Percentiles rank a stretch among this genome's conserved stretches.
Evolutionary conservation across 2,888 invertebrate genomes (phyloP).

Genomic region (Athetis lepigone): DNA sequence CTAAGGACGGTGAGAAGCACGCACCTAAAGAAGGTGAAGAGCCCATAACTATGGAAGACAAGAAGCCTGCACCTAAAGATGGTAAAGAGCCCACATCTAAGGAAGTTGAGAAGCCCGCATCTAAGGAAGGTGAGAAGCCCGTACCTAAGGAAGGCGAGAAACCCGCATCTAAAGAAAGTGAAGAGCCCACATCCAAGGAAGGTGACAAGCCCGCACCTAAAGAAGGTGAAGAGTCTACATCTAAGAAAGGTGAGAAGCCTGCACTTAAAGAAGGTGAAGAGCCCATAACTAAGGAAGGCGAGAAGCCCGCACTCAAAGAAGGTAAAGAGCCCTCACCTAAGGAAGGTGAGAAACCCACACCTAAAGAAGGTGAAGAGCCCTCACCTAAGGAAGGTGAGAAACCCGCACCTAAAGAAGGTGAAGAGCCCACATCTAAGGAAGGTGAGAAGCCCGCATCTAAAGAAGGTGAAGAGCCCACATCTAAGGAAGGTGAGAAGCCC

Average conservation of each 20-base stretch:
- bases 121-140: background rate
- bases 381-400: background rate
- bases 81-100: background rate
- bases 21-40: background rate
- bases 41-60: background rate
- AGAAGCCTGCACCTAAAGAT: background rate
- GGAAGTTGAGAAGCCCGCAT: accelerated
- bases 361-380: background rate
- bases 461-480: background rate
- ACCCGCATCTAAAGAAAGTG: background rate
- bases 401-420: background rate
- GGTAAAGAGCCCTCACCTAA: background rate
- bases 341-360: background rate
- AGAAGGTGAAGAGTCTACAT: background rate
- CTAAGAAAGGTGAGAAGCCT: background rate
- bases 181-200: background rate
- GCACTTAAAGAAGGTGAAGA: background rate
- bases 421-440: background rate
- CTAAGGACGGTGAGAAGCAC: background rate
- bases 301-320: background rate
- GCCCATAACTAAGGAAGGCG: accelerated
- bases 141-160: background rate
- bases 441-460: background rate
- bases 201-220: background rate
- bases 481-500: background rate